A percentile compares a stretch with the other conserved stretches of the same genome.
Conservation (phyloP, 2,113 vertebrate genomes). For the Marcusenius ussheri region DNA sequence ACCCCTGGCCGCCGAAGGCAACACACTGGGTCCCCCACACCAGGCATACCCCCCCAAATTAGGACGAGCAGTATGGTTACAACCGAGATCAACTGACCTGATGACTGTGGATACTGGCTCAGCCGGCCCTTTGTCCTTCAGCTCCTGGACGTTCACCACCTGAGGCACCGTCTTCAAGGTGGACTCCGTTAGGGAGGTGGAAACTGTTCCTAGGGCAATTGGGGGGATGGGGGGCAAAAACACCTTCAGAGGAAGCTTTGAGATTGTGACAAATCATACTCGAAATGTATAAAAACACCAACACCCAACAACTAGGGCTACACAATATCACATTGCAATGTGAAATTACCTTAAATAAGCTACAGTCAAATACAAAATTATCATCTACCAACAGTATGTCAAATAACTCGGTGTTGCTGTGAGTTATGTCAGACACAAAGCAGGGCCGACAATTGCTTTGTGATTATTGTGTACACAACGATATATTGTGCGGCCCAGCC, state of each 20-base stretch:
- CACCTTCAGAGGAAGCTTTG: background rate
- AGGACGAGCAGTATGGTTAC: background rate
- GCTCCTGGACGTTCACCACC: conserved; percentile 81
- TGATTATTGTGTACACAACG: background rate
- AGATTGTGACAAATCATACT: background rate
- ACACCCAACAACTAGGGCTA: background rate
- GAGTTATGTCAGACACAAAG: background rate
- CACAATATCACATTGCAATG: background rate
- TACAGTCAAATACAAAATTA: background rate
- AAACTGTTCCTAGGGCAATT: conserved; percentile 42
- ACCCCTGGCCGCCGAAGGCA: background rate
- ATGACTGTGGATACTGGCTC: conserved; percentile 52
- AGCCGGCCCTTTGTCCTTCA: conserved; percentile 60
- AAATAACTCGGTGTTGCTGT: background rate
- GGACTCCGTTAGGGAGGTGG: conserved; percentile 73
- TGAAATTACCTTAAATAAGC: background rate
- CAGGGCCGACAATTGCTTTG: background rate
- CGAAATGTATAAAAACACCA: background rate
- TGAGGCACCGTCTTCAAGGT: conserved; percentile 82
- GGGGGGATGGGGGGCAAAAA: background rate
- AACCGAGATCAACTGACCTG: conserved; percentile 56
- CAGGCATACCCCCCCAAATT: background rate
- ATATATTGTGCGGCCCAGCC: background rate
- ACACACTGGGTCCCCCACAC: background rate
- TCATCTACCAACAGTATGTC: background rate